Percentiles rank a stretch among this genome's conserved stretches.
phyloP scores from a whole-genome alignment of 35 echinoderm and acorn worm genomes.

The Lytechinus variegatus region DNA sequence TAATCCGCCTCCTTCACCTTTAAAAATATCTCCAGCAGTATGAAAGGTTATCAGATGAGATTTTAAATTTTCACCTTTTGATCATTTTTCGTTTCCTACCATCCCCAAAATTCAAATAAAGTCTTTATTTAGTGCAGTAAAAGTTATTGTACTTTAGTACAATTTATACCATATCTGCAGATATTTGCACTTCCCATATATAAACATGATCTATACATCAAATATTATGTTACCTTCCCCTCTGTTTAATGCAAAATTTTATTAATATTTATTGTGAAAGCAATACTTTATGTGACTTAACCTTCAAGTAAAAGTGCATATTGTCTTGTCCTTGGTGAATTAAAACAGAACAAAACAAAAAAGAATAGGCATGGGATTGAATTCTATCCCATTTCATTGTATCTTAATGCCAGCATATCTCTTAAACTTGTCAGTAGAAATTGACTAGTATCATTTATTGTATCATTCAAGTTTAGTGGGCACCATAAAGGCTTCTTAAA shows the following conservation, averaged over 20 bases:
- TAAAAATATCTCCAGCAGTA: too few species aligned
- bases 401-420: background rate
- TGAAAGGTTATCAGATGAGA: too few species aligned
- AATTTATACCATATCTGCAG: background rate
- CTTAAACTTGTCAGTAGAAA: background rate
- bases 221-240: background rate
- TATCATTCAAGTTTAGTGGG: background rate
- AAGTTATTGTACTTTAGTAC: background rate
- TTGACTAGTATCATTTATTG: background rate
- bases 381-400: background rate
- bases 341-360: background rate
- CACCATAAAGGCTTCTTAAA: background rate
- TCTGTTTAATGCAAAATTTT: background rate
- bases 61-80: too few species aligned
- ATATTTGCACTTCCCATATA: background rate
- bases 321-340: background rate
- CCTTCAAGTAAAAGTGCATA: background rate
- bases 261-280: background rate
- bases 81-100: too few species aligned
- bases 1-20: too few species aligned
- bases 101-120: too few species aligned
- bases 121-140: too few species aligned
- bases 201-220: background rate
- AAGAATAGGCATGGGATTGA: background rate
- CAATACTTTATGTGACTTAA: background rate